A percentile compares a stretch with the other conserved stretches of the same genome.
Conservation (phyloP, 1,140 invertebrate species). For the Sesamia nonagrioides region DNA sequence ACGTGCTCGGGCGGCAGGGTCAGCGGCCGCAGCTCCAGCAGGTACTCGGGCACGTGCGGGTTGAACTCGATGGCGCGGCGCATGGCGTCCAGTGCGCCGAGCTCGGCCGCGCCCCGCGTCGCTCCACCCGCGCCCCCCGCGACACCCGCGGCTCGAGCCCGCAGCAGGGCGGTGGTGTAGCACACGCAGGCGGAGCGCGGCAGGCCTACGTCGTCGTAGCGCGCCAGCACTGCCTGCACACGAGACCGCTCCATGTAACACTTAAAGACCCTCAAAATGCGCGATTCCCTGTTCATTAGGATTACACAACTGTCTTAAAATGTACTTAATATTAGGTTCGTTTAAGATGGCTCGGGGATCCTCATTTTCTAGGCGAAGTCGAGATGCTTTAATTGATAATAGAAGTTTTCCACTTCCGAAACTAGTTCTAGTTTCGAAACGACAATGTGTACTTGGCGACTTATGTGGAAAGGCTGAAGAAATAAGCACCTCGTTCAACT, state of each 20-base stretch:
- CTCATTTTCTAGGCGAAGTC: no score
- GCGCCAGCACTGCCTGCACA: conserved; percentile 94
- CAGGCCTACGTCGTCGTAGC: conserved; percentile 98
- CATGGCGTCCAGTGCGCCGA: conserved; percentile 98
- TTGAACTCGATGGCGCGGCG: conserved; percentile 99
- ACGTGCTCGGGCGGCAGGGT: conserved; percentile 99
- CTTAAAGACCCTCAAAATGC: no score
- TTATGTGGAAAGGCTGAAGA: no score
- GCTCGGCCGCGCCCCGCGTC: conserved; percentile 97
- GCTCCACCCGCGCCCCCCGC: conserved; percentile 96
- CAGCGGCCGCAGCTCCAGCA: conserved; percentile 98
- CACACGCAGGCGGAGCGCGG: conserved; percentile 99
- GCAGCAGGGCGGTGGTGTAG: conserved; percentile 98
- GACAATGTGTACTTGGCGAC: no score
- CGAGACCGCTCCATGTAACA: background rate
- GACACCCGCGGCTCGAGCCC: conserved; percentile 96
- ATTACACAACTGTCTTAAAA: no score
- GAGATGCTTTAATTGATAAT: no score
- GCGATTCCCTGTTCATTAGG: no score
- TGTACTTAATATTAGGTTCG: no score
- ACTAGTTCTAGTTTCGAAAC: no score
- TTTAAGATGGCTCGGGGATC: no score
- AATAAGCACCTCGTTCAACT: no score
- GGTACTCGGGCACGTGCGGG: conserved; percentile 99
- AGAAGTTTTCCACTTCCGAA: no score